A percentile compares a stretch with the other conserved stretches of the same genome.
These are phyloP conservation scores for Eumeta japonica DNA, from an alignment of 1,140 invertebrate species.

Conservation along the genomic window DNA sequence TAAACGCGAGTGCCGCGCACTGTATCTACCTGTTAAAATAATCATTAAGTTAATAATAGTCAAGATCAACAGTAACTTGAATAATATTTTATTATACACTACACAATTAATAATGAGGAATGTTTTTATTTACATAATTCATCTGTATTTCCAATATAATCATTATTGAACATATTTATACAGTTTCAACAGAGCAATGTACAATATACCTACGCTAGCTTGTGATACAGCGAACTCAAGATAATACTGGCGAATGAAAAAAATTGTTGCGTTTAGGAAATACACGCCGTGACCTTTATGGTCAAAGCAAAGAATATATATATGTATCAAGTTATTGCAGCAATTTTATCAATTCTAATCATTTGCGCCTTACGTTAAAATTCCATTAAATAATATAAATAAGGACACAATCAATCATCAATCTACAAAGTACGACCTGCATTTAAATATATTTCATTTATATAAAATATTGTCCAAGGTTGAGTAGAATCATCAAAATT, in stretches of 20 bases:
- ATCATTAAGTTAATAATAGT: slow-evolving; percentile 24
- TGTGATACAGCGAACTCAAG: slow-evolving; percentile 31
- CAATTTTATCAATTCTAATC: slow-evolving; percentile 10
- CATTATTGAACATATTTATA: slow-evolving; percentile 27
- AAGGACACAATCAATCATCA: not conserved
- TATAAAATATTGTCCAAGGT: too few relatives aligned
- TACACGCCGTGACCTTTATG: too few relatives aligned
- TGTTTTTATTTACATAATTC: slow-evolving; percentile 53
- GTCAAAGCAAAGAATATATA: too few relatives aligned
- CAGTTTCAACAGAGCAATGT: slow-evolving; percentile 18
- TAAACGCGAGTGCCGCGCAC: too few relatives aligned
- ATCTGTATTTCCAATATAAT: slow-evolving; percentile 37
- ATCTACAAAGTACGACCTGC: not conserved
- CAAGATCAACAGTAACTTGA: slow-evolving; percentile 49
- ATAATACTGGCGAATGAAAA: slow-evolving; percentile 44
- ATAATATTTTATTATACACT: slow-evolving; percentile 57
- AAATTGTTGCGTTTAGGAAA: slow-evolving; percentile 12
- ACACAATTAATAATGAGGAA: slow-evolving; percentile 54
- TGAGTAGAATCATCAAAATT: too few relatives aligned
- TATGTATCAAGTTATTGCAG: slow-evolving; percentile 7
- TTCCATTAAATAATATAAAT: slow-evolving; percentile 1
- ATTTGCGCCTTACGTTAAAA: slow-evolving; percentile 3
- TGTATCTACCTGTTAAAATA: too few relatives aligned
- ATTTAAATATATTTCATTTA: slow-evolving; percentile 4
- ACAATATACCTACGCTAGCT: slow-evolving; percentile 23